Percentiles rank a stretch among this genome's conserved stretches.
Conservation (phyloP, 2,797 vertebrate species). For the Acanthopagrus latus region DNA sequence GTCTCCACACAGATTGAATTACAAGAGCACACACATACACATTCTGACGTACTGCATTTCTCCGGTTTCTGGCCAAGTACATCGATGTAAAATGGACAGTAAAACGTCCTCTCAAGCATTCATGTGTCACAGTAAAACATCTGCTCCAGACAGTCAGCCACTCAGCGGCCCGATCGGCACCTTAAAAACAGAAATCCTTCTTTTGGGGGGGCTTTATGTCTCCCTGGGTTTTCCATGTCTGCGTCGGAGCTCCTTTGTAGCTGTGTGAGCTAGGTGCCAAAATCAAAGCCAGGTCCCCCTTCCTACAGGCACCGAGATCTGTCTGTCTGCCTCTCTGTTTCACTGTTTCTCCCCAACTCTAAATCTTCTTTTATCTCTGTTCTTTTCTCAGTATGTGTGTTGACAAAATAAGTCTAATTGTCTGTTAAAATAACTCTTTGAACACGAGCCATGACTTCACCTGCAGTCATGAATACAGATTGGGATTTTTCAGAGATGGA, state of each 20-base stretch:
- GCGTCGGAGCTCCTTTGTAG: conserved; percentile 32
- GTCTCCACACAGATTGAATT: not conserved
- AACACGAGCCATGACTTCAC: conserved; percentile 32
- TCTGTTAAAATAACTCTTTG: conserved; percentile 43
- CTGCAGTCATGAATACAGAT: conserved; percentile 43
- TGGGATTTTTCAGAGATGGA: conserved; percentile 23
- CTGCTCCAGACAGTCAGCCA: conserved; percentile 45
- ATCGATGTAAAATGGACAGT: conserved; percentile 64
- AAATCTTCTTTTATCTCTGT: conserved; percentile 23
- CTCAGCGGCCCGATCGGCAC: conserved; percentile 27
- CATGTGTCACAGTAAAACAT: conserved; percentile 67
- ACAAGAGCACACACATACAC: conserved; percentile 14
- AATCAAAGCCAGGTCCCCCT: conserved; percentile 58
- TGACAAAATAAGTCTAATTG: conserved; percentile 22
- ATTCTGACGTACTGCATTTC: conserved; percentile 16
- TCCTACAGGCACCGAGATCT: conserved; percentile 35
- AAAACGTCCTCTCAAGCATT: conserved; percentile 57
- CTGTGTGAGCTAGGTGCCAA: conserved; percentile 34
- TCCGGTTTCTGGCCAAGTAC: conserved; percentile 27
- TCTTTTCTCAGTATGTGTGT: conserved; percentile 3
- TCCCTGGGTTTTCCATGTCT: conserved; percentile 47
- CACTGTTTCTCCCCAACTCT: conserved; percentile 19
- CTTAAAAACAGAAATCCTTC: conserved; percentile 33
- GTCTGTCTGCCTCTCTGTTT: conserved; percentile 28
- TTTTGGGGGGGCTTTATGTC: conserved; percentile 40